Evolutionary conservation across 2,888 invertebrate species (phyloP).

Genomic region (Caenorhabditis angaria): DNA sequence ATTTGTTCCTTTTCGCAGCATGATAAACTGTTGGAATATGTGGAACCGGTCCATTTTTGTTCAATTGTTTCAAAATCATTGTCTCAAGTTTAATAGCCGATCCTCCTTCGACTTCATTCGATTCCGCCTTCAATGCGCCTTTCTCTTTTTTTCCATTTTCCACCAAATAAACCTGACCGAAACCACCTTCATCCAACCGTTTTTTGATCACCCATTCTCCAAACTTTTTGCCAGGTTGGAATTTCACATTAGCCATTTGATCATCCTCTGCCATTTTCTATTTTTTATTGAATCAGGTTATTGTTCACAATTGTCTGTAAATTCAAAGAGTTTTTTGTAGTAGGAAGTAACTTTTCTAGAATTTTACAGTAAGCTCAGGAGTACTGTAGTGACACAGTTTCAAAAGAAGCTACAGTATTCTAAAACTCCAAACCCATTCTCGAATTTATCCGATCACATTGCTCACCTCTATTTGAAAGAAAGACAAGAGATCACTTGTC

Average conservation of each 20-base stretch:
- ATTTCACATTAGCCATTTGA: slow-evolving; percentile 37
- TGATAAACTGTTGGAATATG: slow-evolving; percentile 58
- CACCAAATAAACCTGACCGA: slow-evolving; percentile 57
- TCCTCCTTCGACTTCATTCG: slow-evolving; percentile 65
- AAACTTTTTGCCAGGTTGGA: slow-evolving; percentile 38
- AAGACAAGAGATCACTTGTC: not conserved
- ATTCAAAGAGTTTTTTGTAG: too few relatives aligned
- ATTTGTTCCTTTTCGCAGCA: slow-evolving; percentile 57
- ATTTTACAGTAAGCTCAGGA: not conserved
- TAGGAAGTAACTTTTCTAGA: too few relatives aligned
- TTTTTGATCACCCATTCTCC: slow-evolving; percentile 55
- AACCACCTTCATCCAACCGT: slow-evolving; percentile 64
- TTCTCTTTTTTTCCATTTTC: slow-evolving; percentile 20
- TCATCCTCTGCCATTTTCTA: slow-evolving; percentile 25
- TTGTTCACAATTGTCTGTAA: slow-evolving; percentile 5
- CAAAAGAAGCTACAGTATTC: too few relatives aligned
- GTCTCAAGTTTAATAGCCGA: slow-evolving; percentile 64
- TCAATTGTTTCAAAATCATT: slow-evolving; percentile 46
- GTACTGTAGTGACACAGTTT: too few relatives aligned
- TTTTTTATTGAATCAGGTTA: slow-evolving; percentile 9
- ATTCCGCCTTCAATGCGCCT: slow-evolving; percentile 65
- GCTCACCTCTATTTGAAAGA: not conserved
- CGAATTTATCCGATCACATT: too few relatives aligned
- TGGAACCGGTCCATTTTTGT: slow-evolving; percentile 48
- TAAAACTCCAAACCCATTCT: too few relatives aligned